phyloP scores from a whole-genome alignment of 1,140 invertebrate species.

The Papilio helenus region DNA sequence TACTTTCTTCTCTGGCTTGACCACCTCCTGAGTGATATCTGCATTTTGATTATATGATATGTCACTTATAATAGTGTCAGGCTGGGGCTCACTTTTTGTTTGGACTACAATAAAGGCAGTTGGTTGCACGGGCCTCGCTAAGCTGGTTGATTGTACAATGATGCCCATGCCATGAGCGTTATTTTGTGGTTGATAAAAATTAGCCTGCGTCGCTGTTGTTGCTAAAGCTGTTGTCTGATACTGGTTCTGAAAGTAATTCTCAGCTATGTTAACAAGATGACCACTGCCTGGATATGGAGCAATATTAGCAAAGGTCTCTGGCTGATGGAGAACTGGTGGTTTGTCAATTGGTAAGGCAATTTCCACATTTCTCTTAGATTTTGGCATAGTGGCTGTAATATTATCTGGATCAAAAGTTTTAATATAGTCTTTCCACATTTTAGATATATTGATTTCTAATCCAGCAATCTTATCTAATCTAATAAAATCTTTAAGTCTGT shows the following conservation, averaged over 20 bases:
- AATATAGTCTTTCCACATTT: conserved; percentile 84
- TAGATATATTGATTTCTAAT: conserved; percentile 84
- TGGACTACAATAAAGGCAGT: conserved; percentile 76
- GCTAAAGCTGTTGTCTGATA: conserved; percentile 68
- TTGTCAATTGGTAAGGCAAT: conserved; percentile 53
- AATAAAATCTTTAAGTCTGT: conserved; percentile 81
- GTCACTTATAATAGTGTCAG: conserved; percentile 59
- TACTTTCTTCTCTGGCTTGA: conserved; percentile 56
- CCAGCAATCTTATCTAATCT: conserved; percentile 81
- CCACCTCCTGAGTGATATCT: conserved; percentile 48
- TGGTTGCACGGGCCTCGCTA: conserved; percentile 64
- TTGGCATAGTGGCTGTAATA: conserved; percentile 75
- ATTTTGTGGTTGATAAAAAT: conserved; percentile 76
- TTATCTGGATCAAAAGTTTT: conserved; percentile 82
- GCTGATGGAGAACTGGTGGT: conserved; percentile 51
- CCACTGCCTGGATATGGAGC: conserved; percentile 76
- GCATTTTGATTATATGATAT: conserved; percentile 56
- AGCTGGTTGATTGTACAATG: conserved; percentile 65
- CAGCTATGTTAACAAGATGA: conserved; percentile 79
- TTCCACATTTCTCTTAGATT: conserved; percentile 73
- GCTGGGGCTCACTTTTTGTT: conserved; percentile 70
- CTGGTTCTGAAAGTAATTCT: conserved; percentile 80
- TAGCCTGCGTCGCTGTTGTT: conserved; percentile 60
- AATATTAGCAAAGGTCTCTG: conserved; percentile 63
- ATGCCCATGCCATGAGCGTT: conserved; percentile 72